Conservation (phyloP, 2,888 invertebrate species). For the Metacarcinus magister region DNA sequence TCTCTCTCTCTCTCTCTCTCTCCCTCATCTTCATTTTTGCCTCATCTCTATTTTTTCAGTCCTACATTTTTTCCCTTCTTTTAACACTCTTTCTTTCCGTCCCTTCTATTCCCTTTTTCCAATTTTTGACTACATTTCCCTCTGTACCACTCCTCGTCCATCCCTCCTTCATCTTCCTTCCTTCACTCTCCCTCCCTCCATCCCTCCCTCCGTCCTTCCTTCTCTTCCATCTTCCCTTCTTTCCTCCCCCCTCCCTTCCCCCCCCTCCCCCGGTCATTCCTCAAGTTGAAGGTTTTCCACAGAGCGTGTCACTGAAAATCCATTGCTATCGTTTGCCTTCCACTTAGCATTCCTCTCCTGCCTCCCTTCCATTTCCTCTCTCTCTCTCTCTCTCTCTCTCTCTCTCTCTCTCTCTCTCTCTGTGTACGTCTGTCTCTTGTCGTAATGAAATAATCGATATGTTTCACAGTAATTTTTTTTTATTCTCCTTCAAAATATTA, state of each 20-base stretch:
- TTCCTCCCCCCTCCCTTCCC: not conserved
- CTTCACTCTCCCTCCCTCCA: not conserved
- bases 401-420: slow-evolving; percentile 39
- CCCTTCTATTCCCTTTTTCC: not conserved
- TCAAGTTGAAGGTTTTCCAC: slow-evolving; percentile 8
- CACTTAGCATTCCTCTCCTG: slow-evolving; percentile 33
- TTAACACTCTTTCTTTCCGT: not conserved
- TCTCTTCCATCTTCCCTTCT: not conserved
- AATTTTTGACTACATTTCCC: slow-evolving; percentile 1
- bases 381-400: slow-evolving; percentile 39
- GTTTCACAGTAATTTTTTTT: not conserved
- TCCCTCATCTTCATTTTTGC: not conserved
- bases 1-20: not conserved
- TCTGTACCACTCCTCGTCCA: slow-evolving; percentile 21
- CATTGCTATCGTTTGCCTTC: slow-evolving; percentile 45
- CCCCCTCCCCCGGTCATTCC: not conserved
- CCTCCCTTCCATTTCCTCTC: slow-evolving; percentile 42
- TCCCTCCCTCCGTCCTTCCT: not conserved
- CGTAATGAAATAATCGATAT: not conserved
- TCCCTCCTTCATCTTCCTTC: slow-evolving; percentile 16
- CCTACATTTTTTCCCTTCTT: not conserved
- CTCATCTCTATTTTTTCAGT: not conserved
- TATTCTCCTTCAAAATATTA: not conserved
- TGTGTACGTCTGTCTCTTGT: not conserved
- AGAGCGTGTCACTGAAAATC: slow-evolving; percentile 41